Evolutionary conservation across 2,113 vertebrate species (phyloP), one percentile per base, ranked within the genome.

Genomic region (Neogale vison): DNA sequence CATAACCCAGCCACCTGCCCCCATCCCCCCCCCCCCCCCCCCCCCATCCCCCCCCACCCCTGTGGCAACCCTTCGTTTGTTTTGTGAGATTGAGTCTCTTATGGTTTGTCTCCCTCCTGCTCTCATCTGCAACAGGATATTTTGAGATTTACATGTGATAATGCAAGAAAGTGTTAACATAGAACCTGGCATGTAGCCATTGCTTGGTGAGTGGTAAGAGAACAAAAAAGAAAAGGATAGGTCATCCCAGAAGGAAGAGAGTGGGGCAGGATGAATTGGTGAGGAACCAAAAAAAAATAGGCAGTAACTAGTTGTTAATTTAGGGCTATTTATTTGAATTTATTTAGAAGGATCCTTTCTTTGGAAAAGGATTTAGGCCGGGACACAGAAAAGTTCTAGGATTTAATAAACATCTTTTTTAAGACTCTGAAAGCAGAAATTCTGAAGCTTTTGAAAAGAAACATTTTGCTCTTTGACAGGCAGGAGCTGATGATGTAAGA

Each of bases 81-180:
- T 55, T 55, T 55, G 52, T 55, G 52, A 55, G 52, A 18, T 55
- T 55, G 52, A 55, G 52, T 55, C 52, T 55, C 52, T 55, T 55
- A 55, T 55, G 17, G 52, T 55, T 55, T 55, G 52, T 55, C 17
- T 55, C 52, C 17, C 17, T 55, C 17, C 52, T 0, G 15, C 52
- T 55, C 52, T 5, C 52, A 55, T 55, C 52, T 34, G 45, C 21
- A 59, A 86, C 3, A 59, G 3, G 36, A 10, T 90, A 55, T 63
- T 87, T 96, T 94, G 81, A 92, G 29, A 67, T 90, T 94, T 92
- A 92, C 21, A 50, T 61, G n/a, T 65, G 57, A 72, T 72, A 72
- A 74, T 42, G 11, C 10, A 55, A 39, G 26, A 9, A 81, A n/a
- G 0, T 69, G 3, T 77, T 86, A 89, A 42, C 21, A 42, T n/a